These are phyloP conservation scores for Mythimna albipuncta DNA, from an alignment of 2,888 invertebrate species.

Conservation along the genomic window DNA sequence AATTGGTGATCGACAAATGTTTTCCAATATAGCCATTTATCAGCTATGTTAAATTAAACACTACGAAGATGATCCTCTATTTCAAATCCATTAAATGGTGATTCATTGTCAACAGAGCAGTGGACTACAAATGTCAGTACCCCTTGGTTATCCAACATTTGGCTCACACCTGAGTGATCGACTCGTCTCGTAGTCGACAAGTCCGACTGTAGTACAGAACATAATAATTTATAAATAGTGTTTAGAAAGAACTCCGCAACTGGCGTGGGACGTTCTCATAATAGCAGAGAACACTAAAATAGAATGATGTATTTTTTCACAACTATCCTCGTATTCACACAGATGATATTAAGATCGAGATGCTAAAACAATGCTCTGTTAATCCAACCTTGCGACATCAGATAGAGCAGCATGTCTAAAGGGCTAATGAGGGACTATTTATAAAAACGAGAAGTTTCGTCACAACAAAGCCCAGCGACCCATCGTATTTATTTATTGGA, in stretches of 20 bases:
- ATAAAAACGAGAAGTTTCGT: slow-evolving; percentile 73
- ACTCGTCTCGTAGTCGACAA: slow-evolving; percentile 17
- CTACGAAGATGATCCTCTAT: slow-evolving; percentile 39
- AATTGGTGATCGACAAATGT: slow-evolving; percentile 26
- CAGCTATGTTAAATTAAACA: slow-evolving; percentile 23
- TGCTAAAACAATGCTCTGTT: slow-evolving; percentile 54
- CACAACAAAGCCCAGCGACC: slow-evolving; percentile 75
- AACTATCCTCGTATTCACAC: slow-evolving; percentile 59
- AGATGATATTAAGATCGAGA: slow-evolving; percentile 51
- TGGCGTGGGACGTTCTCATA: slow-evolving; percentile 72
- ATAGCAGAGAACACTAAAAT: slow-evolving; percentile 71
- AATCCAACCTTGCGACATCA: slow-evolving; percentile 63
- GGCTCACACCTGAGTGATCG: slow-evolving; percentile 69
- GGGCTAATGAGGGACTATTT: slow-evolving; percentile 70
- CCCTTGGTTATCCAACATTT: slow-evolving; percentile 67
- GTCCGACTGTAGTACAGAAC: slow-evolving; percentile 42
- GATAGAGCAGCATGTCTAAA: slow-evolving; percentile 67
- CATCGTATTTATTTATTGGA: slow-evolving; percentile 73
- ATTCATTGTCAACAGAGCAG: slow-evolving; percentile 58
- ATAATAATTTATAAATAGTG: slow-evolving; percentile 63
- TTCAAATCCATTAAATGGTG: slow-evolving; percentile 56
- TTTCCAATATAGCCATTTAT: slow-evolving; percentile 37
- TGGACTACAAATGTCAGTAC: slow-evolving; percentile 63
- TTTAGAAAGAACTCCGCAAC: slow-evolving; percentile 74
- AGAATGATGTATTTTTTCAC: slow-evolving; percentile 66